Percentiles rank a stretch among this genome's conserved stretches.
Evolutionary conservation across 1,140 invertebrate genomes (phyloP).

Genomic region (Rhagoletis pomonella): DNA sequence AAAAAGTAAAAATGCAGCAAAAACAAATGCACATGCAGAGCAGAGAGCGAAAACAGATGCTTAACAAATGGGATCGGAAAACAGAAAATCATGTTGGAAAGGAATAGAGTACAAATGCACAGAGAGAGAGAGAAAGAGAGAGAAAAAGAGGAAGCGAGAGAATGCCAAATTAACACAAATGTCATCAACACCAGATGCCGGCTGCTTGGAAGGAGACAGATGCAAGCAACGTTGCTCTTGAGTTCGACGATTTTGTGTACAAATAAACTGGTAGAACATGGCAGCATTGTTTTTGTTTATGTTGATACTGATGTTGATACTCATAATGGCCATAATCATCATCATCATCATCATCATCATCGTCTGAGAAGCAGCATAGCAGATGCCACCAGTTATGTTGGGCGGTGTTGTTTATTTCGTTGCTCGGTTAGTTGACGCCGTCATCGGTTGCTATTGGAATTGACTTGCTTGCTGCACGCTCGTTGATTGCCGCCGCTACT

Average conservation of each 20-base stretch:
- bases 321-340: background rate
- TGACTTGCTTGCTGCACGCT: constrained; percentile 9
- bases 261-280: constrained; percentile 30
- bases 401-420: constrained; percentile 6
- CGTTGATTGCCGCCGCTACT: constrained; percentile 14
- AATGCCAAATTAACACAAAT: constrained; percentile 17
- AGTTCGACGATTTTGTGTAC: background rate
- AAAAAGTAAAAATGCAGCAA: constrained; percentile 34
- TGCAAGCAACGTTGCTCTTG: constrained; percentile 25
- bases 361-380: background rate
- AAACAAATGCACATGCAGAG: constrained; percentile 35
- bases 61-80: background rate
- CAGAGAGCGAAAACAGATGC: constrained; percentile 31
- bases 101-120: background rate
- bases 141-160: background rate
- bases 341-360: constrained; percentile 4
- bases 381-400: constrained; percentile 43
- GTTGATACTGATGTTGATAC: background rate
- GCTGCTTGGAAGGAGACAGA: background rate
- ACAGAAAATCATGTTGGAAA: constrained; percentile 33
- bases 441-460: constrained; percentile 22
- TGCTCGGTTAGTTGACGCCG: constrained; percentile 32
- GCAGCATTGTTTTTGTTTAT: constrained; percentile 39
- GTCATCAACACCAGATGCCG: constrained; percentile 36
- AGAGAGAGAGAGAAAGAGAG: background rate